Base-by-base conservation (phyloP, 2,113 vertebrate genomes). In the Passerina amoena region DNA sequence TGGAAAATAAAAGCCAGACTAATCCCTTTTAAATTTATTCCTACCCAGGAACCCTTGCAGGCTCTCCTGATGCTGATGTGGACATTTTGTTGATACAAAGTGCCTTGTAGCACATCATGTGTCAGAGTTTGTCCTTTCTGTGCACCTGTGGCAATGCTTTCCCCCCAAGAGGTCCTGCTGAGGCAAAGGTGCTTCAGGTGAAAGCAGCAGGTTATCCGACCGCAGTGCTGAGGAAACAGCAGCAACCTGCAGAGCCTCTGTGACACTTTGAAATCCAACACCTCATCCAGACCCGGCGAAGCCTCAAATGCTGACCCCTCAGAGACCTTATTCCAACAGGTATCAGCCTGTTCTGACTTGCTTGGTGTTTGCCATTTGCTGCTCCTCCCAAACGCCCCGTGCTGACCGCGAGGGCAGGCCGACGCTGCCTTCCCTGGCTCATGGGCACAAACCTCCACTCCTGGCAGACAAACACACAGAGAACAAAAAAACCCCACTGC, bases 231-330 rank as follows among this genome's bases (percentile, higher is more conserved):
- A 47, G 44, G 51, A 50, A 69, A 61, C 2, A 33, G 0, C 21
- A 0, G 3, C 3, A 27, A 68, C 0, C 0, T 28, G 6, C 45
- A 45, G 14, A 68, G 59, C 33, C 38, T 10, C 40, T 22, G 28
- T 5, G 40, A 27, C 11, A 9, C 22, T 37, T 15, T 2, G 0
- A 17, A 37, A 69, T 53, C 68, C 75, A 69, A 4, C 14, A 42
- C 54, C n/a, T 42, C 59, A 31, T 6, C 0, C 3, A 75, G n/a
- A 35, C 10, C 9, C 0, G 0, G 14, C 4, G n/a, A 77, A 75
- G 45, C 17, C 77, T 75, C 51, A 80, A 77, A 80, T 22, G 21
- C 47, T 42, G 51, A 53, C 50, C 31, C 47, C 64, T 64, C 51
- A 8, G 65, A 65, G 53, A 45, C 5, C 27, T 23, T 14, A 27